Evolutionary conservation across 2,888 invertebrate species (phyloP).

Genomic region (Galerucella calmariensis): DNA sequence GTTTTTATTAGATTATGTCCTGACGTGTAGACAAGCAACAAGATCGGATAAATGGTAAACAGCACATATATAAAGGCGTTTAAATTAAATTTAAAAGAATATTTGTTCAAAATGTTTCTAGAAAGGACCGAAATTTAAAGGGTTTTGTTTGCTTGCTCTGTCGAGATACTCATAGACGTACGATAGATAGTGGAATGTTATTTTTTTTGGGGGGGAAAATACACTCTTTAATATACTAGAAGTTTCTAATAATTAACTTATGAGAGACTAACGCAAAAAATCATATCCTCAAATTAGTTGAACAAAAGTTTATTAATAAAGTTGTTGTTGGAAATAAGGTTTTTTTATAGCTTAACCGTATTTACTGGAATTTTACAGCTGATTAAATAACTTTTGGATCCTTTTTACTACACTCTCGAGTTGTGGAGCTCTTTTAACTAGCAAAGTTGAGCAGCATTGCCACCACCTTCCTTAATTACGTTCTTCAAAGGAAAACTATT

Average conservation of each 20-base stretch:
- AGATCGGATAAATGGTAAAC: constrained; percentile 1
- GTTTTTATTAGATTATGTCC: constrained; percentile 47
- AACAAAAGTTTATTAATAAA: constrained; percentile 36
- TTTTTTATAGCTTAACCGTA: constrained; percentile 42
- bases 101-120: background rate
- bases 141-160: background rate
- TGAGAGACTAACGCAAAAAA: background rate
- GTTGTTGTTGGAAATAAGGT: constrained; percentile 34
- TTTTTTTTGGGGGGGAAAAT: too few relatives aligned
- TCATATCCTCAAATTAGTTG: constrained; percentile 22
- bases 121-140: background rate
- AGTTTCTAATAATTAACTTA: background rate
- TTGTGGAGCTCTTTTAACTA: constrained; percentile 44
- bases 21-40: background rate
- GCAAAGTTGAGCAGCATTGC: constrained; percentile 46
- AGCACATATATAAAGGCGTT: constrained; percentile 5
- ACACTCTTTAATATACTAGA: too few relatives aligned
- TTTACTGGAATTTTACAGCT: constrained; percentile 52
- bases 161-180: too few relatives aligned
- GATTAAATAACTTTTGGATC: constrained; percentile 49
- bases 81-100: constrained; percentile 2
- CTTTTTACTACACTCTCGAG: constrained; percentile 37
- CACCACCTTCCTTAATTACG: constrained; percentile 48
- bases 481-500: constrained; percentile 51
- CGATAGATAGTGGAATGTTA: too few relatives aligned